Percentiles rank a stretch among this genome's conserved stretches.
Evolutionary conservation across 2,888 invertebrate species (phyloP).

Genomic region (Adelognathus sp.): DNA sequence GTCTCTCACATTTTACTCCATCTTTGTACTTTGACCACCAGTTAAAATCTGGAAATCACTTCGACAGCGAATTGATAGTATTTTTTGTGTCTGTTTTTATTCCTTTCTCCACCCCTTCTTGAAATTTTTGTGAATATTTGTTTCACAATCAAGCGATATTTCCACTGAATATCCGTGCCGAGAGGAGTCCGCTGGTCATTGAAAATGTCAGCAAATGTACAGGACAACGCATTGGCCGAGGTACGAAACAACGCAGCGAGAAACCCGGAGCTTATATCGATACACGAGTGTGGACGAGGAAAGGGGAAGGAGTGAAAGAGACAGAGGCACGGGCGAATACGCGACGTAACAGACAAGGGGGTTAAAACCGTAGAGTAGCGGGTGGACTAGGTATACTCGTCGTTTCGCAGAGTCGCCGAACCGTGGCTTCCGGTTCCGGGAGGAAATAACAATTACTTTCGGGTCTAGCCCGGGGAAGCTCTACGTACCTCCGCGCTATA

Average conservation of each 20-base stretch:
- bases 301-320: not conserved
- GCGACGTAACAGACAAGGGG: slow-evolving; percentile 22
- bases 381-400: slow-evolving; percentile 47
- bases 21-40: too few species aligned
- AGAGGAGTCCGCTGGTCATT: not conserved
- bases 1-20: too few species aligned
- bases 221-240: slow-evolving; percentile 31
- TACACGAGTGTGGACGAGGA: slow-evolving; percentile 45
- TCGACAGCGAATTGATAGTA: not conserved
- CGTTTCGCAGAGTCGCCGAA: slow-evolving; percentile 60
- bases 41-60: not conserved
- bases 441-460: slow-evolving; percentile 66
- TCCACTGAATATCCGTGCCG: not conserved
- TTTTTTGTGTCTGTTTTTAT: not conserved
- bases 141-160: slow-evolving; percentile 25
- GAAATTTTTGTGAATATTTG: slow-evolving; percentile 27
- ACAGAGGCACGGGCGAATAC: slow-evolving; percentile 16
- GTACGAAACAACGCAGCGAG: slow-evolving; percentile 19
- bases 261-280: slow-evolving; percentile 48
- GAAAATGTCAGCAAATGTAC: slow-evolving; percentile 14
- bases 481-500: slow-evolving; percentile 36
- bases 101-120: not conserved
- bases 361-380: not conserved
- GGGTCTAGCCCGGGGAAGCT: slow-evolving; percentile 50
- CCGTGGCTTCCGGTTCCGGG: slow-evolving; percentile 61